These are phyloP conservation scores for Australoheros scitulus DNA, from an alignment of 2,113 vertebrate genomes.

Conservation along the genomic window DNA sequence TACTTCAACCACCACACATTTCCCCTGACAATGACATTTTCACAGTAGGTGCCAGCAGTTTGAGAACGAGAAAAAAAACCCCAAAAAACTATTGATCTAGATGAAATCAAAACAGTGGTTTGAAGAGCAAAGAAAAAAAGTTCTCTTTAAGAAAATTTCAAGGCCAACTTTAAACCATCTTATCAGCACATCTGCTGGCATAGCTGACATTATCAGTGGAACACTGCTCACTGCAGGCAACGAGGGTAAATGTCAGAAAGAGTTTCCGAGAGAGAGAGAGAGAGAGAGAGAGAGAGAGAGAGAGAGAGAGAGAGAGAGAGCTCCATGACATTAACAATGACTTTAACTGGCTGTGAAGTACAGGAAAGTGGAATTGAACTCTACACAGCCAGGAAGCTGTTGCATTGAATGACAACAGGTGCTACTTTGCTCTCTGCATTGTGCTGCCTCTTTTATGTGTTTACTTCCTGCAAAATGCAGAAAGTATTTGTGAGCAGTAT, in stretches of 20 bases:
- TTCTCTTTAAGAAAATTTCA: neutral
- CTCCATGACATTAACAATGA: constrained; percentile 37
- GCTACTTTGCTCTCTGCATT: neutral
- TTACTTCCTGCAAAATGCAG: constrained; percentile 18
- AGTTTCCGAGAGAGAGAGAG: constrained; percentile 16
- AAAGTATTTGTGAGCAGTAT: constrained; percentile 4
- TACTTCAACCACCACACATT: neutral
- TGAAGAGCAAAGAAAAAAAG: neutral
- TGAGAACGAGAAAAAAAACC: neutral
- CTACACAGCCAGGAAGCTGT: constrained; percentile 31
- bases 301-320: neutral
- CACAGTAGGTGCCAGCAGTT: neutral
- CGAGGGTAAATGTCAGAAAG: constrained; percentile 32
- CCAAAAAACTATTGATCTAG: neutral
- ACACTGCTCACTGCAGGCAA: neutral
- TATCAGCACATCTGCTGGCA: constrained; percentile 31
- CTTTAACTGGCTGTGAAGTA: constrained; percentile 32
- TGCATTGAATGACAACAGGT: constrained; percentile 33
- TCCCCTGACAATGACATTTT: neutral
- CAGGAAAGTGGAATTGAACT: constrained; percentile 27
- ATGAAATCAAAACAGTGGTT: constrained; percentile 5
- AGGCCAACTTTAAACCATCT: constrained; percentile 11
- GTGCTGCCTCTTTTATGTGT: constrained; percentile 18
- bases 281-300: neutral
- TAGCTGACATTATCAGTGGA: constrained; percentile 24